Base-by-base conservation (phyloP, 2,113 vertebrate genomes). In the Elachura formosa region DNA sequence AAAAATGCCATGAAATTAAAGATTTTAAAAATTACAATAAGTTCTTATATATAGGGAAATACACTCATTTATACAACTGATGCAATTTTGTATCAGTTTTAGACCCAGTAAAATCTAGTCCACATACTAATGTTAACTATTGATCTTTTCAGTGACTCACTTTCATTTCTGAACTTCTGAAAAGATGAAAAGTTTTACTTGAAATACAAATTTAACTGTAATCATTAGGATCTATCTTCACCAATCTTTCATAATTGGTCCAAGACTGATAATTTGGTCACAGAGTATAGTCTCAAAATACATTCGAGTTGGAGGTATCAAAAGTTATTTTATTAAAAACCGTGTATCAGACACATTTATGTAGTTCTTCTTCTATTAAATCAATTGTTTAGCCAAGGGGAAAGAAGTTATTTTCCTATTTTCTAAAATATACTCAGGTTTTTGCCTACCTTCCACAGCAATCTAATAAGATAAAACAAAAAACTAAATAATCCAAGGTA, bases 11-110 rank as follows among this genome's bases (percentile, higher is more conserved):
- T 24, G 45, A 55, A 49, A 49, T 19, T 3, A n/a, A 59, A 71
- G 22, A 84, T 5, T 28, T 3, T 38, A 24, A 43, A 17, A n/a
- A 4, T 11, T 34, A 11, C 10, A 26, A 0, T 7, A 38, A 8
- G 0, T 43, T 59, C 28, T 3, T 43, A 8, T 28, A 24, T 22
- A 36, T 3, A 19, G 29, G 15, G 48, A 76, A 67, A 46, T 21
- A 5, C 12, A 40, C 10, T 75, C 4, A 12, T 71, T 76, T n/a
- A n/a, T n/a, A n/a, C n/a, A n/a, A n/a, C 36, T 84, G 8, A 71
- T n/a, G n/a, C 4, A 3, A 12, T 7, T 69, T 71, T 48, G 4
- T 51, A 26, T 31, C 16, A n/a, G 3, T 36, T 87, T 41, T 17
- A 84, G 24, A 58, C 7, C 3, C 43, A 81, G 11, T 28, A 68